Conservation (phyloP, 1,140 invertebrate genomes). For the Vollenhovia emeryi region DNA sequence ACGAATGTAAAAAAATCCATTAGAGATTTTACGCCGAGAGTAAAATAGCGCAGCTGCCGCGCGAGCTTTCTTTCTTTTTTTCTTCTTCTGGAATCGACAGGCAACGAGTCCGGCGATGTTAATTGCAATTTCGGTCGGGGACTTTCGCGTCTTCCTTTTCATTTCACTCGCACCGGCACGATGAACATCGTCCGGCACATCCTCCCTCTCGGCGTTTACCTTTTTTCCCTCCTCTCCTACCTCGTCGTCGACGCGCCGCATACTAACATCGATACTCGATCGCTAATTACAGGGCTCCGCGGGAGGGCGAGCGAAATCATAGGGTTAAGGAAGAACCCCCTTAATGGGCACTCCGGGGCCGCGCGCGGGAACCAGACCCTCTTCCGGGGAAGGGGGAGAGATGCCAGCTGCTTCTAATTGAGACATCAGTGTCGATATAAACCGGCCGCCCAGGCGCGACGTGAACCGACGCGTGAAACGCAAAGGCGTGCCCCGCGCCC, state of each 20-base stretch:
- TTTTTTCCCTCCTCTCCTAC: not conserved
- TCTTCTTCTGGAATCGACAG: not conserved
- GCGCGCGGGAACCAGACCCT: conserved; percentile 33
- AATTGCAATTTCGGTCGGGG: conserved; percentile 32
- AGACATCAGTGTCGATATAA: conserved; percentile 66
- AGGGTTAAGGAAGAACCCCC: conserved; percentile 53
- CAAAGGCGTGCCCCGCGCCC: conserved; percentile 40
- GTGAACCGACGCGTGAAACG: conserved; percentile 62
- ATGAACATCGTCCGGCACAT: not conserved
- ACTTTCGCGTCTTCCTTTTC: conserved; percentile 10
- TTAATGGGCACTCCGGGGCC: conserved; percentile 41
- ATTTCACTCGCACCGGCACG: conserved; percentile 17
- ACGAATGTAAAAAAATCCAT: not conserved
- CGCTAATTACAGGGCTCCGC: conserved; percentile 34
- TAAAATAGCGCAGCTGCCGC: not conserved
- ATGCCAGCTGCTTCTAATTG: conserved; percentile 66
- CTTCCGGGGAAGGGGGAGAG: conserved; percentile 37
- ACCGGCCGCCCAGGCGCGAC: conserved; percentile 25
- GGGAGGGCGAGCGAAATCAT: conserved; percentile 56
- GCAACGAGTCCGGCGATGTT: conserved; percentile 8
- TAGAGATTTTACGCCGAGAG: not conserved
- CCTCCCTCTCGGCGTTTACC: not conserved
- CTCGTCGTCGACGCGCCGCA: not conserved
- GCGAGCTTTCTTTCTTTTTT: not conserved
- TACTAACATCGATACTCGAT: conserved; percentile 31